Evolutionary conservation across 2,797 vertebrate species (phyloP).

Genomic region (Melanotaenia maccullochi): DNA sequence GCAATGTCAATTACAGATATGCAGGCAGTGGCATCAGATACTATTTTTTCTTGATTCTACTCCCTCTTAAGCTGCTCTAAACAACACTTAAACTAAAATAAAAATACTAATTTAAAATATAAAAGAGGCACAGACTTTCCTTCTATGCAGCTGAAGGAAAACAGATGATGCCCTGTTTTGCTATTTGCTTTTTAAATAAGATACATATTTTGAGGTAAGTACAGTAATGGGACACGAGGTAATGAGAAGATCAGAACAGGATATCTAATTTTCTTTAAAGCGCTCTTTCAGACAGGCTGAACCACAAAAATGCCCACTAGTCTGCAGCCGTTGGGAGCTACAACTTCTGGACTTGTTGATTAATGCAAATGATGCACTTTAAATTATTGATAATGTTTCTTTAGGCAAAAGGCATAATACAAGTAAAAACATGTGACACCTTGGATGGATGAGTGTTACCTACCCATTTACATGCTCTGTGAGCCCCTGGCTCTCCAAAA

Average conservation of each 20-base stretch:
- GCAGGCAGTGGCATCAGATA: constrained; percentile 40
- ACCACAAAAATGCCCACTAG: constrained; percentile 8
- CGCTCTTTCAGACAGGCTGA: constrained; percentile 11
- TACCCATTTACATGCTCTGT: constrained; percentile 93
- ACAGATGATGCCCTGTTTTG: constrained; percentile 18
- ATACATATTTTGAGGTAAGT: constrained; percentile 23
- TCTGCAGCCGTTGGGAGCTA: constrained; percentile 14
- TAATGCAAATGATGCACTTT: neutral
- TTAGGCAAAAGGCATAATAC: constrained; percentile 9
- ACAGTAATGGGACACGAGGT: constrained; percentile 1
- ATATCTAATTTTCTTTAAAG: constrained; percentile 26
- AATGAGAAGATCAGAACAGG: constrained; percentile 14
- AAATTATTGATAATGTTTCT: neutral
- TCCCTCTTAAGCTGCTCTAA: constrained; percentile 27
- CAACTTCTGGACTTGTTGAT: constrained; percentile 8
- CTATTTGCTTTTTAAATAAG: constrained; percentile 36
- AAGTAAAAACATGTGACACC: neutral
- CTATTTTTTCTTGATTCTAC: constrained; percentile 27
- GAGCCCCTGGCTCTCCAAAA: constrained; percentile 87
- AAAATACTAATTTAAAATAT: constrained; percentile 4
- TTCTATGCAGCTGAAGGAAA: constrained; percentile 40
- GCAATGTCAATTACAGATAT: constrained; percentile 41
- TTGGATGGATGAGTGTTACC: constrained; percentile 67
- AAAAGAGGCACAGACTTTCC: constrained; percentile 21
- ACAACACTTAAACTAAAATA: constrained; percentile 61